phyloP scores from a whole-genome alignment of 2,888 invertebrate genomes.

The Tetranychus truncatus region DNA sequence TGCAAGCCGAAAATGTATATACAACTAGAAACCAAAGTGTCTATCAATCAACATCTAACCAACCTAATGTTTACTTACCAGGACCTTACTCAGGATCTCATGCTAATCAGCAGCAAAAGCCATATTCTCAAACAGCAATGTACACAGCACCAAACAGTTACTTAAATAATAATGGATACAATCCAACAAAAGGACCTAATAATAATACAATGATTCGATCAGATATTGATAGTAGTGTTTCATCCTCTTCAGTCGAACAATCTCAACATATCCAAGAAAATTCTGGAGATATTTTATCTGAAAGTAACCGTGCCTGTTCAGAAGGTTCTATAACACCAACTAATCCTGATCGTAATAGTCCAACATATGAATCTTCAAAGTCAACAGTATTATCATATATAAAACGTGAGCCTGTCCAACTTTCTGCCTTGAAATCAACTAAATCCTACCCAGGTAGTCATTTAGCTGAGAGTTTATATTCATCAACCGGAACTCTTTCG shows the following conservation, averaged over 20 bases:
- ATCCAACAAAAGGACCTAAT: no score
- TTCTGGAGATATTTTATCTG: background rate
- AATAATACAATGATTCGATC: no score
- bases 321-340: slow-evolving; percentile 22
- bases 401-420: background rate
- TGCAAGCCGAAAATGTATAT: no score
- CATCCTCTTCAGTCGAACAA: background rate
- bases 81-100: no score
- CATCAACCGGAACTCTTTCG: background rate
- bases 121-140: no score
- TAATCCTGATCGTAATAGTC: slow-evolving; percentile 14
- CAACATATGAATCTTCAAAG: background rate
- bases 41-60: no score
- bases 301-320: slow-evolving; percentile 11
- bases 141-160: no score
- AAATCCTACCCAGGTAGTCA: background rate
- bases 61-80: no score
- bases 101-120: no score
- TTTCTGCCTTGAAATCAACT: slow-evolving; percentile 3
- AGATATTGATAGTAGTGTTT: no score
- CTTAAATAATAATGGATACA: no score
- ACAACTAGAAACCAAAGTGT: no score
- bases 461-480: slow-evolving; percentile 1
- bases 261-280: background rate
- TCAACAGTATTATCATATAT: background rate